Evolutionary conservation across 2,113 vertebrate genomes (phyloP).

Genomic region (Cromileptes altivelis): DNA sequence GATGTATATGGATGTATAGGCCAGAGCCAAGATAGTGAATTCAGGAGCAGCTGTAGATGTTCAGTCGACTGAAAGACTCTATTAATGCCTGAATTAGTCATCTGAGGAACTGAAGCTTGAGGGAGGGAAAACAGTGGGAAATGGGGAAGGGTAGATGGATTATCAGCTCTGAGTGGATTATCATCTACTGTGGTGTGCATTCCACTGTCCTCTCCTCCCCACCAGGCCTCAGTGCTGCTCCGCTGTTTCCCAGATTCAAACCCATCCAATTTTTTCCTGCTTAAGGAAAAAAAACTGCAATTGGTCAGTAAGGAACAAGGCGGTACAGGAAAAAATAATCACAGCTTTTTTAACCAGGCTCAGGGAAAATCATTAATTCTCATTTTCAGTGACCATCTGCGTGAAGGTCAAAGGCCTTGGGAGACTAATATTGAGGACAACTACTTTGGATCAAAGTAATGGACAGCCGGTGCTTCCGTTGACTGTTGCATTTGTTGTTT

Average conservation of each 20-base stretch:
- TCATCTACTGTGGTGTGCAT: constrained; percentile 79
- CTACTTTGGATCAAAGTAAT: constrained; percentile 21
- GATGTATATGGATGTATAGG: constrained; percentile 26
- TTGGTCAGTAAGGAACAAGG: neutral
- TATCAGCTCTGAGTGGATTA: constrained; percentile 82
- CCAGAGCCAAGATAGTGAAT: constrained; percentile 26
- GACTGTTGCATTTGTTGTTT: constrained; percentile 26
- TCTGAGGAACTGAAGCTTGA: constrained; percentile 68
- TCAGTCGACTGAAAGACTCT: constrained; percentile 58
- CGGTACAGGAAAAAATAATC: neutral
- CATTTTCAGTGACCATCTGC: constrained; percentile 19
- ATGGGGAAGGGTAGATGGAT: constrained; percentile 74
- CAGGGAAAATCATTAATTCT: neutral
- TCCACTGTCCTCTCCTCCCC: constrained; percentile 68
- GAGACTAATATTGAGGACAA: constrained; percentile 14
- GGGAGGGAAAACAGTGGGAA: constrained; percentile 77
- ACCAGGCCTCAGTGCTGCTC: constrained; percentile 39
- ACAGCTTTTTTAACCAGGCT: neutral
- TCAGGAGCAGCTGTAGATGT: constrained; percentile 74
- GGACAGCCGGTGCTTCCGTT: constrained; percentile 3
- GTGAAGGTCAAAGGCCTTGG: constrained; percentile 34
- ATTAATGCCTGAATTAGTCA: constrained; percentile 75
- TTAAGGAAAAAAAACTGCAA: constrained; percentile 16
- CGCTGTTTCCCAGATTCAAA: constrained; percentile 35
- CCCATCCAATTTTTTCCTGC: constrained; percentile 24